A percentile compares a stretch with the other conserved stretches of the same genome.
Evolutionary conservation across 2,797 vertebrate species (phyloP).

Genomic region (Ctenochaetus hawaiiensis): DNA sequence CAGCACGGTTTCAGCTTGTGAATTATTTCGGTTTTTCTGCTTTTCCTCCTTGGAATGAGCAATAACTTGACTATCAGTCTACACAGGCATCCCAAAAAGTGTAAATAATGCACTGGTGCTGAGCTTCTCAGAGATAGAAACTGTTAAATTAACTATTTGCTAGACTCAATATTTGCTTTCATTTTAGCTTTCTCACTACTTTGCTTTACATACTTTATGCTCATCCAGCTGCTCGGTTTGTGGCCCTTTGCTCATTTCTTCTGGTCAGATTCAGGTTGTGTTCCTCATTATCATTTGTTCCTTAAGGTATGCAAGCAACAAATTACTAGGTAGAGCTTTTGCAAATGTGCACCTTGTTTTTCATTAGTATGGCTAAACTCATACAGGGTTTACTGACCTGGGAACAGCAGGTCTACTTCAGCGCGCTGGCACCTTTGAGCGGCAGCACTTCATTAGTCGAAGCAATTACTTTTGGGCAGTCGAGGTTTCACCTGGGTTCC

Average conservation of each 20-base stretch:
- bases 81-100: conserved; percentile 9
- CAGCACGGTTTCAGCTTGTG: conserved; percentile 12
- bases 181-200: conserved; percentile 1
- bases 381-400: conserved; percentile 71
- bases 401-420: conserved; percentile 66
- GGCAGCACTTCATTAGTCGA: conserved; percentile 78
- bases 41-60: conserved; percentile 27
- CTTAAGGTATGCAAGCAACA: conserved; percentile 54
- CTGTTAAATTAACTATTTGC: conserved; percentile 45
- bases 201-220: conserved; percentile 5
- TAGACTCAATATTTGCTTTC: conserved; percentile 30
- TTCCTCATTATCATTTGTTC: conserved; percentile 56
- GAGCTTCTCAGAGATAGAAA: conserved; percentile 34
- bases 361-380: conserved; percentile 57
- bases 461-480: conserved; percentile 81
- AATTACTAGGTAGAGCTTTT: conserved; percentile 44
- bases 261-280: conserved; percentile 26
- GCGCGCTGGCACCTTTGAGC: conserved; percentile 60
- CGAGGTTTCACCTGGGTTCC: conserved; percentile 68
- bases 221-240: conserved; percentile 11
- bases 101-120: conserved; percentile 43
- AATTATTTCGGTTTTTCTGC: conserved; percentile 25
- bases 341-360: conserved; percentile 62
- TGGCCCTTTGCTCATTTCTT: conserved; percentile 38
- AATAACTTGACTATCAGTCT: conserved; percentile 39